Evolutionary conservation across 2,888 invertebrate species (phyloP), one percentile per base, ranked within the genome.

Genomic region (Scaeva pyrastri): DNA sequence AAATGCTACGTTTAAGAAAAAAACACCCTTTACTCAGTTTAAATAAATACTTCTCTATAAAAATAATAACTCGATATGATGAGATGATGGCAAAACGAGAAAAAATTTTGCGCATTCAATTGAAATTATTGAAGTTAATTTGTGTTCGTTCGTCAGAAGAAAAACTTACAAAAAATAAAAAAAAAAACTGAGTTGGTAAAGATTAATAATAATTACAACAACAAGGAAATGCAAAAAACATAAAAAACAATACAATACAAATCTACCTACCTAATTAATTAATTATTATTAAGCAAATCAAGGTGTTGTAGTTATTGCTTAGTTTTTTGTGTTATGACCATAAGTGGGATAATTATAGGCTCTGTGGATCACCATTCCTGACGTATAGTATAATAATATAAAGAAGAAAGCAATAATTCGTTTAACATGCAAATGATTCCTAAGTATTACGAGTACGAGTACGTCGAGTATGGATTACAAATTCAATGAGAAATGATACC

Each of bases 301-400:
- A 86, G 84, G 85, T 86, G 85, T 86, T 74, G 85, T 45, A 74
- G 66, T 73, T 52, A 81, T 74, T 81, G 77, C 70, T 81, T n/a
- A n/a, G 68, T 72, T 41, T 19, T 52, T 43, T 56, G 12, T 68
- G n/a, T 39, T 21, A 19, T 43, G 19, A 21, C 70, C 64, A 16
- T 31, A 16, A 31, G 66, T 55, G 45, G 36, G 60, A 52, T 72
- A 86, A 81, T 86, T 77, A 81, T 45, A 31, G 71, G 19, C 56
- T 58, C 21, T n/a, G 5, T 31, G 31, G 5, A 31, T 31, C 1
- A 31, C 31, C 8, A 31, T 31, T 31, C 8, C 1, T 31, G n/a
- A 31, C 6, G 31, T 31, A 26, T 6, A 7, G 43, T 2, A 19
- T 26, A 12, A 19, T 6, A 19, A 2, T 36, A 16, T 21, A 52